Base-by-base conservation (phyloP, 1,140 invertebrate genomes). In the Drosophila biarmipes region DNA sequence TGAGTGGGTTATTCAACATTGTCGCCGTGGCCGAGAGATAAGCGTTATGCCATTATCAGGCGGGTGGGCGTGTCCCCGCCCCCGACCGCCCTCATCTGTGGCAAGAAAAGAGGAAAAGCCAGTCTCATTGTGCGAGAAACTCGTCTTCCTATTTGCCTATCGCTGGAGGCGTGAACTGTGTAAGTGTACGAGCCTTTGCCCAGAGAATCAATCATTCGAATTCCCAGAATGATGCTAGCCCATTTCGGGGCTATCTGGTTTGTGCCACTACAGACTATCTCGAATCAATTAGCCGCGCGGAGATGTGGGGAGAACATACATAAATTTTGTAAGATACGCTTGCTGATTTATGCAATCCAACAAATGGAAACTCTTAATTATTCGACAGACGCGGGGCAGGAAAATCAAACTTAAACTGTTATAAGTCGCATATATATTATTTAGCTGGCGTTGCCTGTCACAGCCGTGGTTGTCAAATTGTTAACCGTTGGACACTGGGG, bases 301-400 rank as follows among this genome's bases (percentile, higher is more conserved):
- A 27, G 17, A 37, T 12, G 29, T 12, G 29, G 6, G 52, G 6
- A 10, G 35, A 31, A 29, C n/a, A n/a, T n/a, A 31, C 48, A 61
- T 42, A 42, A 11, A 49, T 54, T 43, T 54, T 54, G 62, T 34
- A 54, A 17, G 29, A n/a, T 29, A 38, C 64, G 31, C 46, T 64
- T 31, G 49, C 42, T 69, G 51, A 71, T 71, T 71, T 71, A 71
- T 71, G 67, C 63, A 67, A 67, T 51, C 27, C 34, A 38, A 71
- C 63, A 67, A 67, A 67, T 67, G 63, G 59, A 69, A 71, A 69
- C 49, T 73, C 48, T 49, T 63, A 73, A 73, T 73, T 73, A 73
- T 48, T 53, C 61, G 57, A 40, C 68, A 38, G 35, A 24, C 11
- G 27, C 27, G 34, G 17, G 15, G 62, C 31, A 4, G 7, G 53